Evolutionary conservation across 2,113 vertebrate genomes (phyloP), one percentile per base, ranked within the genome.

Genomic region (Lynx canadensis): DNA sequence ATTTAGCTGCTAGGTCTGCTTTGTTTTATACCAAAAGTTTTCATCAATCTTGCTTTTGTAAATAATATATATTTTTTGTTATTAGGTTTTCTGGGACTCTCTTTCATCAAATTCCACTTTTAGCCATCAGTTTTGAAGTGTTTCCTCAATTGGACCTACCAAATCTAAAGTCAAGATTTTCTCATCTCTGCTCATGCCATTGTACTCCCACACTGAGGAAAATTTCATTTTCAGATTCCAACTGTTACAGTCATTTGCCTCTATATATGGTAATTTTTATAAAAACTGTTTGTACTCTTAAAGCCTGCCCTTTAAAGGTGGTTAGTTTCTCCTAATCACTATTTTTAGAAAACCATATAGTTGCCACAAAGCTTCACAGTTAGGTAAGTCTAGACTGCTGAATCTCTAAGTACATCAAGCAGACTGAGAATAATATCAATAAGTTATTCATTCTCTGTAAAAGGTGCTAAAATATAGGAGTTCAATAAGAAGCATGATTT

Each of bases 21-120:
- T 92, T 85, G 74, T 87, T 36, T 91, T 87, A 79, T 21, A 91
- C 21, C 31, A n/a, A 91, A 96, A 74, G 50, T 69, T 89, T 80
- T 41, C 65, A 8, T 78, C 31, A 36, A 79, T 78, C 27, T 82
- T 94, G 13, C 55, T 95, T 93, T 89, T 66, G 60, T 66, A 90
- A 95, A 91, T 71, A 33, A 57, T 78, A 0, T 0, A 89, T 52
- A 84, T 84, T 84, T 81, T 86, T 95, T 66, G 74, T 88, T 74
- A 38, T 68, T 33, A 52, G 52, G 14, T 92, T 95, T 94, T 7
- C 71, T 33, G 29, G 14, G 23, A 68, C 8, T 85, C 55, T 52
- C 4, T 55, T 73, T 81, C 27, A 66, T 86, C 41, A 38, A 38
- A 96, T 63, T 81, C 45, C 18, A 84, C 23, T 71, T 12, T 25